These are phyloP conservation scores for Peromyscus nudipes DNA, from an alignment of 2,797 vertebrate species.

Conservation along the genomic window DNA sequence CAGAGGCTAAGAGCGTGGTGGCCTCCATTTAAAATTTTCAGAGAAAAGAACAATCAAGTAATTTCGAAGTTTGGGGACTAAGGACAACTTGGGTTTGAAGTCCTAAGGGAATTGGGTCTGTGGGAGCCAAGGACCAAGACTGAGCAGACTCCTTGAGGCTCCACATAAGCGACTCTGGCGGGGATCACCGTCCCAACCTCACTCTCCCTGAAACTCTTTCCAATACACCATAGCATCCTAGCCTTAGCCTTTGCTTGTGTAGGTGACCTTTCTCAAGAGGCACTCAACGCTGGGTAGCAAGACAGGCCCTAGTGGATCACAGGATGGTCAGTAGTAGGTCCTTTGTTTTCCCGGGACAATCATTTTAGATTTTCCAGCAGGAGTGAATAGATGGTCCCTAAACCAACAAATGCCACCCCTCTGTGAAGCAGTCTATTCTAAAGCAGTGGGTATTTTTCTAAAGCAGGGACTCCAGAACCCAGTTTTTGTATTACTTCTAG, in stretches of 20 bases:
- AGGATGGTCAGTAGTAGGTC: neutral
- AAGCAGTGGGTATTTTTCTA: neutral
- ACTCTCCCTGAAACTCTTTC: rapidly evolving
- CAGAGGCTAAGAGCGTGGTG: neutral
- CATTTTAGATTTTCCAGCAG: constrained; percentile 49
- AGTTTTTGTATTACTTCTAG: neutral
- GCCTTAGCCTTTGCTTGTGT: rapidly evolving
- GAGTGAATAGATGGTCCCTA: constrained; percentile 58
- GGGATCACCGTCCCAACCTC: neutral
- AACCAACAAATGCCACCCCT: constrained; percentile 44
- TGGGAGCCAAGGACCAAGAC: neutral
- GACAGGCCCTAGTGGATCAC: neutral
- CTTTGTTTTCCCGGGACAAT: constrained; percentile 26
- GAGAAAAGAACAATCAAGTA: neutral
- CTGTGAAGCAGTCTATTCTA: neutral
- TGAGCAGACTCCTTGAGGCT: neutral
- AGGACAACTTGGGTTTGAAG: neutral
- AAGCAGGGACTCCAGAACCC: neutral
- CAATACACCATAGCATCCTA: rapidly evolving
- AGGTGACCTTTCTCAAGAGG: neutral
- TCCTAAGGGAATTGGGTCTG: neutral
- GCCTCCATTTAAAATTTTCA: neutral
- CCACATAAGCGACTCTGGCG: neutral
- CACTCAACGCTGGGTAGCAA: rapidly evolving
- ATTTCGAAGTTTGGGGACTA: neutral